These are phyloP conservation scores for Ctenoplectra terminalis DNA, from an alignment of 1,140 invertebrate species.

Conservation along the genomic window DNA sequence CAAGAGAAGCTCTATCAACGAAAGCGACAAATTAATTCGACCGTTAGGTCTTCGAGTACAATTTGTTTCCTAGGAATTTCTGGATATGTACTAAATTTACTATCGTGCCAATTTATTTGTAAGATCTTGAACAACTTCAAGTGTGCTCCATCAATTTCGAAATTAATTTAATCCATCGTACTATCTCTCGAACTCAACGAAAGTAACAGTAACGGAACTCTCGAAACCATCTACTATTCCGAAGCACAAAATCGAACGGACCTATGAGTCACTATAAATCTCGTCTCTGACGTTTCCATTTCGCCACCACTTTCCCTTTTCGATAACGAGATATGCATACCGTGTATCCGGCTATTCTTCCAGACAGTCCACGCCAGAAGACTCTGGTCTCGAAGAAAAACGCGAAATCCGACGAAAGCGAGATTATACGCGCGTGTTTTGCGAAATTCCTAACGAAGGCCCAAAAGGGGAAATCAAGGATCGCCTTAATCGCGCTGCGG, in stretches of 20 bases:
- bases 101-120: neutral
- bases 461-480: constrained; percentile 45
- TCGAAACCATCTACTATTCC: neutral
- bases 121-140: neutral
- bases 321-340: constrained; percentile 14
- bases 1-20: neutral
- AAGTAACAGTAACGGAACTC: neutral
- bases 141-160: neutral
- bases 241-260: neutral
- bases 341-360: constrained; percentile 27
- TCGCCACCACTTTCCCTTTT: constrained; percentile 46
- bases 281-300: constrained; percentile 23
- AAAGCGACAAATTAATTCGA: neutral
- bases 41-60: too few species aligned
- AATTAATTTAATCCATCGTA: neutral
- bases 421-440: constrained; percentile 51
- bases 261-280: neutral
- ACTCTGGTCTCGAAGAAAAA: neutral
- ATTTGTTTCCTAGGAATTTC: neutral
- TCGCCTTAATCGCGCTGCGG: constrained; percentile 15
- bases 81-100: neutral
- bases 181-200: too few species aligned
- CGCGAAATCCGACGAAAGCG: constrained; percentile 1
- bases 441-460: constrained; percentile 52
- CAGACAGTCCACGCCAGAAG: neutral